A percentile compares a stretch with the other conserved stretches of the same genome.
phyloP scores from a whole-genome alignment of 2,113 vertebrate species.

The Callocephalon fimbriatum region DNA sequence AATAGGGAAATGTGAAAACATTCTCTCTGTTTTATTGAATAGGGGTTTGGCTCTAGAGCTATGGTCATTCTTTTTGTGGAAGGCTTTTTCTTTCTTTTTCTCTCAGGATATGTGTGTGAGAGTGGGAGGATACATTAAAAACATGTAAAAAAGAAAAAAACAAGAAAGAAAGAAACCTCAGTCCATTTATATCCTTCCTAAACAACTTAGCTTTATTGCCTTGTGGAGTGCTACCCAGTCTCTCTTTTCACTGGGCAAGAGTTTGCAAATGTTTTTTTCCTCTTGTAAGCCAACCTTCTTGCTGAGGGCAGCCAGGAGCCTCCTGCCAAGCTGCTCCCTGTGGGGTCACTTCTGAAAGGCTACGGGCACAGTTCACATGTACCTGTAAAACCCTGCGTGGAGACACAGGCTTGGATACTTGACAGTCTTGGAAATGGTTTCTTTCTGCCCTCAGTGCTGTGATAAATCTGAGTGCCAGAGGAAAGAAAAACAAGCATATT shows the following conservation, averaged over 20 bases:
- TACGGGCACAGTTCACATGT: neutral
- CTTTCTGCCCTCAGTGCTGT: neutral
- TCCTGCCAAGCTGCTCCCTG: neutral
- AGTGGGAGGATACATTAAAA: neutral
- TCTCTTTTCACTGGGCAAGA: neutral
- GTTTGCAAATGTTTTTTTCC: neutral
- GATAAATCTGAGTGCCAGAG: neutral
- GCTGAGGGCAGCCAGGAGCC: neutral
- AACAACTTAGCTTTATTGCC: neutral
- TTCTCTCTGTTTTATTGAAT: constrained; percentile 43
- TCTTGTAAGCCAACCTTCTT: neutral
- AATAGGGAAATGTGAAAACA: constrained; percentile 70
- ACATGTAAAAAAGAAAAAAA: neutral
- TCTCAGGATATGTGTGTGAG: neutral
- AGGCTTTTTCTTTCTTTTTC: neutral
- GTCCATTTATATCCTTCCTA: neutral
- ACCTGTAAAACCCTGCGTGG: neutral
- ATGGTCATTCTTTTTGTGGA: neutral
- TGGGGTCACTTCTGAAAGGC: rapidly evolving
- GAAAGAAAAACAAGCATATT: neutral
- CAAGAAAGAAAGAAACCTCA: neutral
- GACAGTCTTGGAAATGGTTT: neutral
- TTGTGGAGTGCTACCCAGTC: neutral
- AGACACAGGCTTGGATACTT: neutral
- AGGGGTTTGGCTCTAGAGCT: neutral